Base-by-base conservation (phyloP, 53 echinoderm and acorn worm species). In the Crossaster papposus region DNA sequence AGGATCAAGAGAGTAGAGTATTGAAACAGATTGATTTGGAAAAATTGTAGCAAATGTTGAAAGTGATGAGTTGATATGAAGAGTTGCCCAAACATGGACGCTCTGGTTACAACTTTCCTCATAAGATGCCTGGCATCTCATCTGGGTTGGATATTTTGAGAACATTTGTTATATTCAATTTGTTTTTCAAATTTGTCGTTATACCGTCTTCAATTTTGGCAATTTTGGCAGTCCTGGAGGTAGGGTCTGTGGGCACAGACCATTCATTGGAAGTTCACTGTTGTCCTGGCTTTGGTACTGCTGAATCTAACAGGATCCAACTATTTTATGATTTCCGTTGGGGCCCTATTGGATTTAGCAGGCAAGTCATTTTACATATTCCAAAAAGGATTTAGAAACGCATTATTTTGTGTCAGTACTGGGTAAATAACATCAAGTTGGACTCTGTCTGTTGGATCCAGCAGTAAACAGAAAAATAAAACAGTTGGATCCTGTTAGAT, bases 241-340 rank as follows among this genome's bases (percentile, higher is more conserved):
- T 80, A 2, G 22, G 31, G 80, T 55, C 54, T 80, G 62, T 15
- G 10, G 18, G 54, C 17, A 53, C 10, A 18, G 52, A 79, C 79
- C 79, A 79, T 24, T 79, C 79, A 79, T 24, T 79, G 38, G 79
- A 51, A 53, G 79, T 53, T 53, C 53, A 13, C 79, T 5, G 28
- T 29, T 79, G 79, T 79, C 51, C 4, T 4, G 18, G 79, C 28
- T 20, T 80, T 35, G 4, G 80, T 80, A 18, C 55, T 32, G 51
- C 80, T n/a, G n/a, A 80, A 54, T 80, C 22, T 7, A 80, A 80
- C 14, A 58, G 17, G 8, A 17, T 58, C 58, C 20, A 18, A 14
- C 33, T 15, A 31, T 32, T 54, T 11, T 80, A n/a, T n/a, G n/a
- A n/a, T n/a, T n/a, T n/a, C n/a, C n/a, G n/a, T n/a, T n/a, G n/a